phyloP scores from a whole-genome alignment of 2,797 vertebrate species.

The Mastacembelus armatus region DNA sequence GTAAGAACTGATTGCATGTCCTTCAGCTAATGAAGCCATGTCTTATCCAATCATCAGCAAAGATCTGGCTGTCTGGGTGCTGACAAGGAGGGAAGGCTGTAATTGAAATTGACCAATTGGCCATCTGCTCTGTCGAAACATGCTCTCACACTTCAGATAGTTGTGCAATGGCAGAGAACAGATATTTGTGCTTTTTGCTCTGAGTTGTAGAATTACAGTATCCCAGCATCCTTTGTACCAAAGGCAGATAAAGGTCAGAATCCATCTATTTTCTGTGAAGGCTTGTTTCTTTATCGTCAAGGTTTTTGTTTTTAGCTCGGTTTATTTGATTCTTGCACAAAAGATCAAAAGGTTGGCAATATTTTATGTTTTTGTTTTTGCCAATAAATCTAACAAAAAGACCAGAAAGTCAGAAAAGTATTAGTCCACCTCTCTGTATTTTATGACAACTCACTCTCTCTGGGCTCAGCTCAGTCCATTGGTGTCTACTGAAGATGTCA shows the following conservation, averaged over 20 bases:
- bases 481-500: too few relatives aligned
- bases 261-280: too few relatives aligned
- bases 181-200: slow-evolving; percentile 4
- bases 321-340: too few relatives aligned
- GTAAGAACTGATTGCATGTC: slow-evolving; percentile 1
- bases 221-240: slow-evolving; percentile 15
- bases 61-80: slow-evolving; percentile 1
- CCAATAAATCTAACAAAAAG: too few relatives aligned
- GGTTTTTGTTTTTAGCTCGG: too few relatives aligned
- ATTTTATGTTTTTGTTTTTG: too few relatives aligned
- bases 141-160: neutral
- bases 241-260: neutral
- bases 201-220: neutral
- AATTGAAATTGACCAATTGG: slow-evolving; percentile 74
- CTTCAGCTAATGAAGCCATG: slow-evolving; percentile 34
- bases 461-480: too few relatives aligned
- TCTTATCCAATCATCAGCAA: slow-evolving; percentile 44
- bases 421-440: too few relatives aligned
- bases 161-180: slow-evolving; percentile 23
- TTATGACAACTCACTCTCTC: too few relatives aligned
- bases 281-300: too few relatives aligned
- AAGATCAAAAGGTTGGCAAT: too few relatives aligned
- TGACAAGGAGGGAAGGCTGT: slow-evolving; percentile 39
- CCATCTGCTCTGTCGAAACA: neutral
- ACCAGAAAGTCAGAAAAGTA: too few relatives aligned